Evolutionary conservation across 2,797 vertebrate genomes (phyloP), one percentile per base, ranked within the genome.

Genomic region (Microctenopoma steveboyesi): DNA sequence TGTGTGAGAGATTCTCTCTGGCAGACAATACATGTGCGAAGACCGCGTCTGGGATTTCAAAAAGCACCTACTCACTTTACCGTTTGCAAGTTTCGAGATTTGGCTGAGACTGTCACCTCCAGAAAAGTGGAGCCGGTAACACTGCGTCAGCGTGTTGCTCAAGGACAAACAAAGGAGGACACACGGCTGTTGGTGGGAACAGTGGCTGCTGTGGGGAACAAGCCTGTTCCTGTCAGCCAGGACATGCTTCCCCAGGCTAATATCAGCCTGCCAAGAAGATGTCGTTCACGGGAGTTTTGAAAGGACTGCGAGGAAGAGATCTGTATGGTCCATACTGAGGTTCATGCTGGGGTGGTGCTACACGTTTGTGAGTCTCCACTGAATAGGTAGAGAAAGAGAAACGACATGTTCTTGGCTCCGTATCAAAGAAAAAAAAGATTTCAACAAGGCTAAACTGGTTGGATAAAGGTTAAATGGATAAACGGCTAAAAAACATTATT

Each of bases 131-230:
- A 84, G 65, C 80, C 77, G 53, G 67, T 51, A 80, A 49, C 7
- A 1, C 4, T 16, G 47, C 56, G 25, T 78, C 52, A 12, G 59
- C 14, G 13, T 61, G 67, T 62, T 67, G 57, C 77, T 84, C 55
- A 74, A 84, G 82, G 87, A 86, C 76, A 74, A 28, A 27, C 25
- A 46, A 79, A 85, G 60, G 57, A 56, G 86, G 88, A 81, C 76
- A 78, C 58, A 33, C 2, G 43, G 65, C 60, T 73, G 80, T 33
- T 51, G 59, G 63, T 46, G 52, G 54, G 55, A 79, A 46, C 47
- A 28, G 43, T n/a, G 50, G 55, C 61, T 42, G 60, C 58, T 59
- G 62, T 61, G 48, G 22, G 45, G 65, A 60, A 71, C 64, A 62
- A 73, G 70, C 69, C 46, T 74, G 74, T 64, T 69, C 54, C 45